Conservation (phyloP, 2,888 invertebrate species). For the Drosophila aldrichi region DNA sequence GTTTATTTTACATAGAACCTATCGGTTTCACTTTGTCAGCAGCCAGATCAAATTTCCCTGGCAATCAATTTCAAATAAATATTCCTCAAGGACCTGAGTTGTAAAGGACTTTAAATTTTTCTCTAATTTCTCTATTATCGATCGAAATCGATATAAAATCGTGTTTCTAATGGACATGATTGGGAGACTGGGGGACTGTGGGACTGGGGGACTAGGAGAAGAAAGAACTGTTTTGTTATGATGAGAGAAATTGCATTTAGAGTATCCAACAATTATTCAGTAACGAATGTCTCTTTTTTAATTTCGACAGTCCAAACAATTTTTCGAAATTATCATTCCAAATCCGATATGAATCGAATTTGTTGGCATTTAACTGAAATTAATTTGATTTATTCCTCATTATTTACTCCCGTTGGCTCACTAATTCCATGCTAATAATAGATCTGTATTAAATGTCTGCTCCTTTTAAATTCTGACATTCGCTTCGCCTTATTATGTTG, state of each 20-base stretch:
- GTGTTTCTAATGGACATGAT: neutral
- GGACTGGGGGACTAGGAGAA: neutral
- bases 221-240: too few species aligned
- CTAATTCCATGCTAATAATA: neutral
- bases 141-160: neutral
- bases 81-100: neutral
- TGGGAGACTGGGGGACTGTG: too few species aligned
- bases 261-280: too few species aligned
- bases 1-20: slow-evolving; percentile 24
- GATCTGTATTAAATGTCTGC: neutral
- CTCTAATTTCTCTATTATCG: neutral
- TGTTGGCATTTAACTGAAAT: neutral
- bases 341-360: neutral
- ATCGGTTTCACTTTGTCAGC: slow-evolving; percentile 11
- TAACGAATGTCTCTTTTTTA: too few species aligned
- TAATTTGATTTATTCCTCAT: neutral
- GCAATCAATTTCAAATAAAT: neutral
- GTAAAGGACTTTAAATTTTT: neutral
- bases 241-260: too few species aligned
- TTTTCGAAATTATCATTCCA: too few species aligned
- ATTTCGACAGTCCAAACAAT: too few species aligned
- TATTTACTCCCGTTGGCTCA: neutral
- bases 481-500: slow-evolving; percentile 6
- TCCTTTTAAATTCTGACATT: neutral
- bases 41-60: slow-evolving; percentile 20